Base-by-base conservation (phyloP, 2,888 invertebrate genomes). In the Zaprionus lineosus region DNA sequence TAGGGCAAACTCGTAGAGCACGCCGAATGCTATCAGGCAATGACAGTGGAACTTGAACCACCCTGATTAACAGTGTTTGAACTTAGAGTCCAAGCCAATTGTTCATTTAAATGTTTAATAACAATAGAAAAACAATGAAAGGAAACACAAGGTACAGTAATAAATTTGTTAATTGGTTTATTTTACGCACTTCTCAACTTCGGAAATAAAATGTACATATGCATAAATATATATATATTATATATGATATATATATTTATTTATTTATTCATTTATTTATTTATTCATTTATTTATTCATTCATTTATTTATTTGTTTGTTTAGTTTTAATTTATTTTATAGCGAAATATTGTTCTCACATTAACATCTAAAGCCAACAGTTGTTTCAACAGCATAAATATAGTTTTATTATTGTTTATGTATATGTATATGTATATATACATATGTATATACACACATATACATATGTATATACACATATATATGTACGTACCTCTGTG, bases 341-440 rank as follows among this genome's bases (percentile, higher is more conserved):
- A 58, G 44, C 48, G 39, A 65, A 41, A 57, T 67, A 62, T 67
- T 67, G 56, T 57, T 52, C 44, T 62, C 48, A 36, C 28, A 41
- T 60, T 67, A 70, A 74, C 77, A 74, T 70, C 57, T 55, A 78
- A 79, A 78, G 69, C 79, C 76, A 72, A 72, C 69, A 37, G 59
- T 52, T 44, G 33, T 48, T 33, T 61, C 36, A 70, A 70, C 68
- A 70, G 70, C 60, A 69, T 60, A 69, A 51, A 68, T 51, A 67
- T 31, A 31, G 31, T 12, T 12, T 31, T 31, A 31, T 31, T 14
- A 5, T 31, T 34, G n/a, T 12, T 16, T 67, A 48, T 34, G 40
- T 47, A 14, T 37, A 9, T 53, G 46, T 47, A 26, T 34, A 19
- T 40, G 39, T 66, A 51, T 44, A 37, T 28, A 39, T 53, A 28